Conservation (phyloP, 2,888 invertebrate genomes). For the Strigamia maritima region DNA sequence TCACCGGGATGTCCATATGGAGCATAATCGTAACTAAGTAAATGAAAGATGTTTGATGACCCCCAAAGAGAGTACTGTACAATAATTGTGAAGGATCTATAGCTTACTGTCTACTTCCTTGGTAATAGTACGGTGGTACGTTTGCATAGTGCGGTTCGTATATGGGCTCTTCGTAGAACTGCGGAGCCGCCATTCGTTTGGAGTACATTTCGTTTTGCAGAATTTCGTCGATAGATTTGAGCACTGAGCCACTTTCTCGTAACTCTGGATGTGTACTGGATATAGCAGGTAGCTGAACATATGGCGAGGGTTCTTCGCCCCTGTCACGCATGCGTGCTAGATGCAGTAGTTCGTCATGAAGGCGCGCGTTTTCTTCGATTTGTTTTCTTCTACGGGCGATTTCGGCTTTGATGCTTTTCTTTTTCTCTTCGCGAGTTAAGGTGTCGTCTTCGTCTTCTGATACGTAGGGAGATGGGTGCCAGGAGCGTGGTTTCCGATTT, state of each 20-base stretch:
- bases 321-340: constrained; percentile 52
- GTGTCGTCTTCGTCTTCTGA: constrained; percentile 58
- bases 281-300: background rate
- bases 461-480: constrained; percentile 58
- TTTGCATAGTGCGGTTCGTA: constrained; percentile 21
- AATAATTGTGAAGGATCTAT: constrained; percentile 30
- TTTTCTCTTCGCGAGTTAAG: constrained; percentile 59
- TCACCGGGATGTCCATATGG: constrained; percentile 43
- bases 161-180: background rate
- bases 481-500: constrained; percentile 52
- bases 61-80: background rate
- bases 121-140: constrained; percentile 5
- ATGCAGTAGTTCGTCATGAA: constrained; percentile 57
- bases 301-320: constrained; percentile 40
- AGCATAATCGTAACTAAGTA: constrained; percentile 14
- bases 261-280: constrained; percentile 41
- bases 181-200: background rate
- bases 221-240: constrained; percentile 54
- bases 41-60: constrained; percentile 11
- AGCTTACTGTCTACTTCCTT: constrained; percentile 8
- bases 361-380: constrained; percentile 59
- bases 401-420: constrained; percentile 61
- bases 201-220: constrained; percentile 43
- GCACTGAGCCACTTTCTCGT: constrained; percentile 48
- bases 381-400: constrained; percentile 61